Conservation (phyloP, 2,888 invertebrate genomes). For the Lypha dubia region DNA sequence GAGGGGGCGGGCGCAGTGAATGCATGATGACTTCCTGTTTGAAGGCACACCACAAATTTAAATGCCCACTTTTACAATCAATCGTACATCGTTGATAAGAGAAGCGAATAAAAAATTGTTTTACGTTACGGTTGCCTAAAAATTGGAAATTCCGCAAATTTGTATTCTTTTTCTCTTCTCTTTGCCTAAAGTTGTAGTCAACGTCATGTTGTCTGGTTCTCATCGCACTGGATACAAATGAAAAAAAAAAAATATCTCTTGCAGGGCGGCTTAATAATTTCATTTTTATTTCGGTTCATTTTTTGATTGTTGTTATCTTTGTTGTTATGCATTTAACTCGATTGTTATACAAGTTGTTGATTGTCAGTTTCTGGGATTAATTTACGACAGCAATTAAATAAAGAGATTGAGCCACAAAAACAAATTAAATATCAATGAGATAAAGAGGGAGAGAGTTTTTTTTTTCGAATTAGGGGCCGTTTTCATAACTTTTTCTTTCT, state of each 20-base stretch:
- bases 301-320: constrained; percentile 40
- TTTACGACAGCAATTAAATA: constrained; percentile 81
- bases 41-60: not conserved
- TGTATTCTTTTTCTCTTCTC: constrained; percentile 20
- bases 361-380: constrained; percentile 80
- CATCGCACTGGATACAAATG: constrained; percentile 36
- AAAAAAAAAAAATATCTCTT: constrained; percentile 2
- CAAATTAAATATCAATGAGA: no score
- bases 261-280: constrained; percentile 11
- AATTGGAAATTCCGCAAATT: not conserved
- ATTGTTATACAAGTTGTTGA: constrained; percentile 18
- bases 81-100: constrained; percentile 27
- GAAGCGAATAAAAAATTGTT: constrained; percentile 66
- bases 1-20: not conserved
- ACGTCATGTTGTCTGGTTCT: constrained; percentile 58
- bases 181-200: not conserved
- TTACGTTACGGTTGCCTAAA: constrained; percentile 51
- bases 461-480: not conserved
- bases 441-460: not conserved
- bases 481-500: no score
- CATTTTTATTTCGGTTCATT: not conserved
- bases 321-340: not conserved
- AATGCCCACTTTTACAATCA: not conserved
- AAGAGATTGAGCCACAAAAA: no score
- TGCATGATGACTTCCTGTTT: not conserved